These are phyloP conservation scores for Balanococcus diminutus DNA, from an alignment of 2,888 invertebrate species.

Conservation along the genomic window DNA sequence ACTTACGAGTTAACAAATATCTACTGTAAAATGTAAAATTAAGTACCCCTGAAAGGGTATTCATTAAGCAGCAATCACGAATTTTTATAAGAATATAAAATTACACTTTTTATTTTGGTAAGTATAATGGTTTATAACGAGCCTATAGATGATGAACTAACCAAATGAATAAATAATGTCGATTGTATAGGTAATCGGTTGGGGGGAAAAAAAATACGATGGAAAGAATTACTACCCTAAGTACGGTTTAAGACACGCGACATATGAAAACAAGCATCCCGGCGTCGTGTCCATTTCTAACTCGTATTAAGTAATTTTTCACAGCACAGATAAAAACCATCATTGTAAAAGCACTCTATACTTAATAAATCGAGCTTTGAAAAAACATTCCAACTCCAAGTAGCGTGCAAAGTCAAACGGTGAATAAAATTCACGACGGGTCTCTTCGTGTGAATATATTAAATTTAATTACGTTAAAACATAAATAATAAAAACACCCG, in stretches of 20 bases:
- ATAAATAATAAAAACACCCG: neutral
- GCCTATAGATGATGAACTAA: neutral
- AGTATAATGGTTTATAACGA: neutral
- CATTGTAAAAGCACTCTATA: neutral
- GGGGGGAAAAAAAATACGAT: neutral
- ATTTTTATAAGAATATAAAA: neutral
- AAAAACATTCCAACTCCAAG: neutral
- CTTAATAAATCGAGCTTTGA: neutral
- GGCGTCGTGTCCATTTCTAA: neutral
- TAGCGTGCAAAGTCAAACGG: conserved; percentile 19
- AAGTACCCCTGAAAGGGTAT: neutral
- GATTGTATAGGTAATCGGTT: neutral
- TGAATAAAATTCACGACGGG: neutral
- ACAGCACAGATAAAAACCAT: neutral
- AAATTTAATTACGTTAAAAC: neutral
- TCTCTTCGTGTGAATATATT: neutral
- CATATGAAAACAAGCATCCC: neutral
- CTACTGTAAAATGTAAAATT: neutral
- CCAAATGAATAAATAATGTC: neutral
- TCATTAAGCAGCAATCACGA: neutral
- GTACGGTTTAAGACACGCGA: neutral
- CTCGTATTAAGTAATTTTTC: neutral
- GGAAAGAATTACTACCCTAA: neutral
- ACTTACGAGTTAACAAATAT: neutral
- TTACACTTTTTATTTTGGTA: neutral